Percentiles rank a stretch among this genome's conserved stretches.
phyloP scores from a whole-genome alignment of 2,113 vertebrate species.

The Galeopterus variegatus region DNA sequence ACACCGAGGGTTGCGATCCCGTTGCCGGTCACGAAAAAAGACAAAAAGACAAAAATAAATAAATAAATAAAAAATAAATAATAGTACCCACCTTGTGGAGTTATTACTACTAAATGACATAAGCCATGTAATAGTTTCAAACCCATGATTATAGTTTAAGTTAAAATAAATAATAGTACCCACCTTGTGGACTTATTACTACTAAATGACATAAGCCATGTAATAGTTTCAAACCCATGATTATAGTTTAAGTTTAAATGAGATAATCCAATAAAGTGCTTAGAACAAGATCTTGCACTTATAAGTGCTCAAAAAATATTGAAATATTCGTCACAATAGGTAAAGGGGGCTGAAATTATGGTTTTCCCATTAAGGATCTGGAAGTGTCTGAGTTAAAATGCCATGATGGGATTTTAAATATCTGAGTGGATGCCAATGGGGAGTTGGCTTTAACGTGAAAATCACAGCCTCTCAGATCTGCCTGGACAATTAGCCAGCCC shows the following conservation, averaged over 20 bases:
- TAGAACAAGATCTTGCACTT: not conserved
- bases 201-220: not conserved
- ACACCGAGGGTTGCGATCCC: too few relatives aligned
- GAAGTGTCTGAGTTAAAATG: constrained; percentile 57
- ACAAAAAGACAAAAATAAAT: too few relatives aligned
- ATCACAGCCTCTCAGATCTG: not conserved
- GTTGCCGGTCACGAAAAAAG: too few relatives aligned
- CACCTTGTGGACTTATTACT: not conserved
- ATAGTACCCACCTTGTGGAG: not conserved
- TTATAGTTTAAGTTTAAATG: constrained; percentile 49
- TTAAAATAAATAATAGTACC: too few relatives aligned
- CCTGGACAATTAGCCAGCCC: not conserved
- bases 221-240: constrained; percentile 44
- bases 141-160: too few relatives aligned
- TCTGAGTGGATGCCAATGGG: constrained; percentile 25
- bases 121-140: constrained; percentile 40
- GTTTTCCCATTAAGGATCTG: not conserved
- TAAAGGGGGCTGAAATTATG: not conserved
- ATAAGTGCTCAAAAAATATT: not conserved
- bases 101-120: constrained; percentile 3
- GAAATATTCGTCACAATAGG: not conserved
- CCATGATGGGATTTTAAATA: constrained; percentile 15
- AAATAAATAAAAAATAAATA: too few relatives aligned
- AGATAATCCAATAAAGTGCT: constrained; percentile 22
- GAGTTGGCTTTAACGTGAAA: constrained; percentile 33